Conservation (phyloP, 2,888 invertebrate genomes). For the Drosophila histrio region DNA sequence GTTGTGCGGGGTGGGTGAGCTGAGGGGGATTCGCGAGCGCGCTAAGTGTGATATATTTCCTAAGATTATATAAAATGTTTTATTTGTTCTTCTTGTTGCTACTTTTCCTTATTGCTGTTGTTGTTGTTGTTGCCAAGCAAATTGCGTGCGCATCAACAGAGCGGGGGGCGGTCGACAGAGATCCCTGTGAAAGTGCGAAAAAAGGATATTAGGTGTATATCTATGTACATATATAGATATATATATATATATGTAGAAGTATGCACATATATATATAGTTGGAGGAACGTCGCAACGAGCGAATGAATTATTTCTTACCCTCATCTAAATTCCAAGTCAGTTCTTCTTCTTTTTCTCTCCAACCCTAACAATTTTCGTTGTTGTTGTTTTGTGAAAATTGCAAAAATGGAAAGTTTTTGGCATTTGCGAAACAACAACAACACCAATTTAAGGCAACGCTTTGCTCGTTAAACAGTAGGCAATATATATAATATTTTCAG, state of each 20-base stretch:
- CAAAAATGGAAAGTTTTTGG: slow-evolving; percentile 46
- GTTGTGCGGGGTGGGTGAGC: neutral
- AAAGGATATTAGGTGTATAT: slow-evolving; percentile 65
- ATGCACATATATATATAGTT: slow-evolving; percentile 12
- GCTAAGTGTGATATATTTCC: slow-evolving; percentile 85
- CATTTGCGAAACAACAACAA: slow-evolving; percentile 32
- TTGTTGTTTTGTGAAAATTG: slow-evolving; percentile 48
- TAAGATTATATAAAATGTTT: slow-evolving; percentile 84
- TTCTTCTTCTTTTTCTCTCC: slow-evolving; percentile 3
- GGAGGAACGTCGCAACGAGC: slow-evolving; percentile 55
- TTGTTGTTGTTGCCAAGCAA: slow-evolving; percentile 56
- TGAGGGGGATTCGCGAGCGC: slow-evolving; percentile 53
- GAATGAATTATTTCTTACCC: slow-evolving; percentile 76
- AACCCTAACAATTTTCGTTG: neutral
- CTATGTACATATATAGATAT: slow-evolving; percentile 12
- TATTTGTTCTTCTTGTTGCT: slow-evolving; percentile 76
- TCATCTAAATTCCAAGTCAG: slow-evolving; percentile 69
- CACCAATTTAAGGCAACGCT: neutral
- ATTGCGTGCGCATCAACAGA: slow-evolving; percentile 71
- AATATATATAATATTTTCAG: neutral
- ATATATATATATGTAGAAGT: slow-evolving; percentile 4
- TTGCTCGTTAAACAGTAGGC: neutral
- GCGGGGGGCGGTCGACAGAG: neutral
- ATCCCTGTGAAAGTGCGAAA: slow-evolving; percentile 58
- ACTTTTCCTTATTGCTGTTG: slow-evolving; percentile 23